Conservation (phyloP, 2,888 invertebrate genomes). For the Acleris emargana region DNA sequence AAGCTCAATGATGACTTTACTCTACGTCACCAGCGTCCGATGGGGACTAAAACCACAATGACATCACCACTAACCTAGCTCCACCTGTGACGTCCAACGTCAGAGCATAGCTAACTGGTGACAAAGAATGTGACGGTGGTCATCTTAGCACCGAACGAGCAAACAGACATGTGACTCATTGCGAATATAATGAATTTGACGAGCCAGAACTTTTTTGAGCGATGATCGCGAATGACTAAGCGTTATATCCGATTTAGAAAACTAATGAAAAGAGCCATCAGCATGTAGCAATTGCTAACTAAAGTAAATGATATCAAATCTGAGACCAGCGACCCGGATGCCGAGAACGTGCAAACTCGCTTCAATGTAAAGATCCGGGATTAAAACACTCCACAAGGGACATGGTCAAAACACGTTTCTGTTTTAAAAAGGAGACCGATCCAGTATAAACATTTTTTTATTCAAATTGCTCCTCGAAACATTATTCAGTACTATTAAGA, state of each 20-base stretch:
- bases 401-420: conserved; percentile 27
- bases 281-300: conserved; percentile 35
- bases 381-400: conserved; percentile 45
- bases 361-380: conserved; percentile 36
- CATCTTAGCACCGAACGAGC: conserved; percentile 38
- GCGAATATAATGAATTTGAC: conserved; percentile 37
- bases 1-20: conserved; percentile 7
- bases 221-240: conserved; percentile 44
- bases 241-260: conserved; percentile 30
- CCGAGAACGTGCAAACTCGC: conserved; percentile 43
- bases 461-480: conserved; percentile 27
- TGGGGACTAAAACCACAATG: conserved; percentile 55
- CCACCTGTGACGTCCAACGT: conserved; percentile 53
- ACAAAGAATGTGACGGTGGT: conserved; percentile 47
- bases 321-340: conserved; percentile 59
- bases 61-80: conserved; percentile 57
- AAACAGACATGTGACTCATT: conserved; percentile 44
- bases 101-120: conserved; percentile 63
- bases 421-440: conserved; percentile 34
- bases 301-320: conserved; percentile 41
- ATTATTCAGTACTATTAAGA: conserved; percentile 12
- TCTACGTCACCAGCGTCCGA: conserved; percentile 35
- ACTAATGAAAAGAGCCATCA: conserved; percentile 30
- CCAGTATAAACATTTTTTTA: conserved; percentile 26
- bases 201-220: conserved; percentile 33